Evolutionary conservation across 2,113 vertebrate species (phyloP).

Genomic region (Rallus limicola): DNA sequence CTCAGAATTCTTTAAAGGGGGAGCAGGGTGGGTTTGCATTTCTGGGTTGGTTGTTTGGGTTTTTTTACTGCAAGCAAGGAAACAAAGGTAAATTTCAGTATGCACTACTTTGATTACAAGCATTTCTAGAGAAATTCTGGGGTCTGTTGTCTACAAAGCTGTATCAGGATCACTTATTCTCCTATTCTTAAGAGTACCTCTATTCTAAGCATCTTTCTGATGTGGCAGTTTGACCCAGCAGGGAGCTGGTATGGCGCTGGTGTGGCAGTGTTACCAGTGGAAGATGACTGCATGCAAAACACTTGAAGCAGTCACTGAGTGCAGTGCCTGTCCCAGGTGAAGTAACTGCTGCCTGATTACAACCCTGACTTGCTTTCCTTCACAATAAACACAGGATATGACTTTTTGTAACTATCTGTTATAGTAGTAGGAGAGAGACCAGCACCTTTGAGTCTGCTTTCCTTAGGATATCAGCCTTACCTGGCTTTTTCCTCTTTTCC

Average conservation of each 20-base stretch:
- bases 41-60: not conserved
- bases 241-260: not conserved
- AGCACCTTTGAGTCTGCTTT: not conserved
- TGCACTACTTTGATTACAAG: not conserved
- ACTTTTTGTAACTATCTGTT: not conserved
- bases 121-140: not conserved
- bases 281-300: not conserved
- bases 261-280: not conserved
- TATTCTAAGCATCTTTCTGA: not conserved
- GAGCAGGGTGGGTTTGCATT: fast-evolving
- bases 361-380: not conserved
- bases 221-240: not conserved
- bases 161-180: not conserved
- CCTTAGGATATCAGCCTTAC: not conserved
- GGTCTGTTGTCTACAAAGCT: not conserved
- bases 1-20: not conserved
- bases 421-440: too few relatives aligned
- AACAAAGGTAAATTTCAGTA: not conserved
- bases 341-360: not conserved
- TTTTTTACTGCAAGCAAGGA: not conserved
- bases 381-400: not conserved
- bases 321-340: too few relatives aligned
- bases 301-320: fast-evolving
- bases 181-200: not conserved
- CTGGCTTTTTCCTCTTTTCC: not conserved